These are phyloP conservation scores for Rhabdomys dilectus DNA, from an alignment of 2,113 vertebrate species.

Conservation along the genomic window DNA sequence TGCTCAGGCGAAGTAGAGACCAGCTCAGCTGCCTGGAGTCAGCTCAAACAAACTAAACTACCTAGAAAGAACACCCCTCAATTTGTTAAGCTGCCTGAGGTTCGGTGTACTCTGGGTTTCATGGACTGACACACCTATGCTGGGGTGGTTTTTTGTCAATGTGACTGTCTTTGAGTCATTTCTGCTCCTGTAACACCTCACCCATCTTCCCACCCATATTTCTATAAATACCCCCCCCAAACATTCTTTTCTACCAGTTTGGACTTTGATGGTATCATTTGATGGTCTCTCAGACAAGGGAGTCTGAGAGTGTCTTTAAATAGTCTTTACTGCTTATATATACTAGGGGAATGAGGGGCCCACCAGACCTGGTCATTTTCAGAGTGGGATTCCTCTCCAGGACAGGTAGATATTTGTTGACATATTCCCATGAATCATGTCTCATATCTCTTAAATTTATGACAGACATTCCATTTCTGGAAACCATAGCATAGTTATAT, in stretches of 20 bases:
- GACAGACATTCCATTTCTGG: neutral
- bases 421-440: neutral
- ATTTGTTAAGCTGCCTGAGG: too few species aligned
- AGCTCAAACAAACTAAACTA: neutral
- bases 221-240: neutral
- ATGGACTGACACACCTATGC: too few species aligned
- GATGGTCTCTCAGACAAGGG: too few species aligned
- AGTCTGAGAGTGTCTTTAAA: too few species aligned
- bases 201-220: neutral
- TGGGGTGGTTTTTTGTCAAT: neutral
- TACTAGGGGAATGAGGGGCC: too few species aligned
- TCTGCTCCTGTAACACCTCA: neutral
- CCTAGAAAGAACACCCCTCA: neutral
- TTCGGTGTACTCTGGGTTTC: neutral
- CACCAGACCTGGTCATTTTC: too few species aligned
- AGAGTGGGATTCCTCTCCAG: neutral
- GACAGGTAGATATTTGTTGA: neutral
- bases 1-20: neutral
- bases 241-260: neutral
- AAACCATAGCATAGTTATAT: too few species aligned
- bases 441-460: neutral
- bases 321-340: too few species aligned
- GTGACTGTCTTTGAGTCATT: neutral
- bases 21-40: neutral
- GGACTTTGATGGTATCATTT: neutral